Evolutionary conservation across 2,113 vertebrate species (phyloP).

Genomic region (Corythoichthys intestinalis): DNA sequence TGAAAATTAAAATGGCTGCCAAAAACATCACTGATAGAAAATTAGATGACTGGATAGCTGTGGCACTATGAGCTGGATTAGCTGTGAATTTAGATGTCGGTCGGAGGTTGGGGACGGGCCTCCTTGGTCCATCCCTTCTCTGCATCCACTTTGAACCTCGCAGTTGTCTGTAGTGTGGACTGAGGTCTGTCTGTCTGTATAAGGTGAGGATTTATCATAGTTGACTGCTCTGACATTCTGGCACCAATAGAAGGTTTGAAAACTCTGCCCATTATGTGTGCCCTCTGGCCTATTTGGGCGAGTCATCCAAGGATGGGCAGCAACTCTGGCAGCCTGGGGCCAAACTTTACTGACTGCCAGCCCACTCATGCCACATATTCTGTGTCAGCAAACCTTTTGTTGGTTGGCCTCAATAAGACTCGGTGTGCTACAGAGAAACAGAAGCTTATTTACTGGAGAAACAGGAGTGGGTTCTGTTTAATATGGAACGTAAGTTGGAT

Average conservation of each 20-base stretch:
- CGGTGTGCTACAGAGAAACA: neutral
- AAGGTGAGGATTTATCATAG: slow-evolving; percentile 37
- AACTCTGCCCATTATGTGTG: slow-evolving; percentile 61
- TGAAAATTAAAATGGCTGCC: too few species aligned
- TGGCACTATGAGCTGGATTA: too few species aligned
- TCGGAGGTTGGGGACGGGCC: slow-evolving; percentile 37
- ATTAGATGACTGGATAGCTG: neutral
- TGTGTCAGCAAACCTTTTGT: slow-evolving; percentile 23
- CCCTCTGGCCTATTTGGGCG: slow-evolving; percentile 59
- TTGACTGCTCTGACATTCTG: slow-evolving; percentile 51
- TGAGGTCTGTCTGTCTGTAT: slow-evolving; percentile 30
- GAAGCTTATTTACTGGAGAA: neutral
- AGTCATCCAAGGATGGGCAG: slow-evolving; percentile 58
- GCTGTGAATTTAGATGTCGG: slow-evolving; percentile 13
- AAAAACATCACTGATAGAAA: too few species aligned
- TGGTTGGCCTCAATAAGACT: slow-evolving; percentile 13
- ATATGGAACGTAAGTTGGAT: neutral
- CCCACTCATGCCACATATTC: slow-evolving; percentile 41
- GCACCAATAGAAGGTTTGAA: slow-evolving; percentile 57
- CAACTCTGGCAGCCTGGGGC: slow-evolving; percentile 49
- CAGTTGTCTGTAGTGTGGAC: slow-evolving; percentile 35
- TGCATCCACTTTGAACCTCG: slow-evolving; percentile 23
- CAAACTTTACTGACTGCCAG: slow-evolving; percentile 50
- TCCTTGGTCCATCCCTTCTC: slow-evolving; percentile 7
- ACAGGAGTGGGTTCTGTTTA: neutral